Base-by-base conservation (phyloP, 2,113 vertebrate genomes). In the Pachypanchax playfairii region DNA sequence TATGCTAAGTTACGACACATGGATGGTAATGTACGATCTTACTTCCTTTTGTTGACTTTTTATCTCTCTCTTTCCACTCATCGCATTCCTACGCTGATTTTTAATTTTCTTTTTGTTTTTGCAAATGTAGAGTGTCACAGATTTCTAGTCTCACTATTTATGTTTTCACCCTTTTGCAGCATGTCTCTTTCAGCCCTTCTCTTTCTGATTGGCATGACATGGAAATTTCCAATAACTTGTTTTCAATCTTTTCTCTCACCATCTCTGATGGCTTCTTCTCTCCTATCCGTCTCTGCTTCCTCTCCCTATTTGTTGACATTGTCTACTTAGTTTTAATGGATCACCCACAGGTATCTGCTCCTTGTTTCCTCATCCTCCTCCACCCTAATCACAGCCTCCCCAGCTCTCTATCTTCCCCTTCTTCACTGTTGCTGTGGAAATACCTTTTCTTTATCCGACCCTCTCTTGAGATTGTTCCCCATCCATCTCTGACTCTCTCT, bases 401-500 rank as follows among this genome's bases (percentile, higher is more conserved):
- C 42, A 53, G 46, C 79, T 64, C 78, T 59, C 60, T 28, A 29
- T 68, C 64, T 29, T 46, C 61, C 43, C 17, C 70, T 77, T 65
- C 18, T 75, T 68, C 48, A 17, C 65, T 17, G 53, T 64, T 51
- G 67, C 78, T n/a, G 46, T 74, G 68, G 83, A 87, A 80, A 85
- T 79, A 67, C 69, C 74, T 82, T 82, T 86, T 76, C 75, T 83
- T 73, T 68, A 56, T 57, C 75, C 61, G 10, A 36, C 60, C 75
- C 73, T 73, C 77, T 80, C 72, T 59, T 44, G 63, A 84, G 80
- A 77, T 80, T 65, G 64, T 48, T 68, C 80, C 55, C 70, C 78
- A 89, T 89, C 80, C 84, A 81, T 86, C 86, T 85, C 65, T 79
- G 39, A 41, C 66, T 49, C 63, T 48, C 75, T 78, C 80, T 15